Evolutionary conservation across 2,113 vertebrate species (phyloP).

Genomic region (Leptodactylus fuscus): DNA sequence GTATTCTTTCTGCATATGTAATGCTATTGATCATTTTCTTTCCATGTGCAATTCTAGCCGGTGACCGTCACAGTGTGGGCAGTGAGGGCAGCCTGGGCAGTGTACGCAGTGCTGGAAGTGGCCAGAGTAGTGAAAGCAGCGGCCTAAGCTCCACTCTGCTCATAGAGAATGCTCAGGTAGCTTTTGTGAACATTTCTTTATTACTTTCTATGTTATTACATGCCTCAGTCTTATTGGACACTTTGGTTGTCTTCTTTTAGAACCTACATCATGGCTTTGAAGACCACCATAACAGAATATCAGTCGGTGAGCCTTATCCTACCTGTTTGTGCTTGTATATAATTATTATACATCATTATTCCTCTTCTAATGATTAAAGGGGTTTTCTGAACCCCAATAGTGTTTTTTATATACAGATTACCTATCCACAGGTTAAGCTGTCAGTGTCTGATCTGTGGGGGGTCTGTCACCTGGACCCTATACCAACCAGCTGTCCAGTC

Average conservation of each 20-base stretch:
- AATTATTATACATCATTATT: background rate
- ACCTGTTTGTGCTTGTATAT: background rate
- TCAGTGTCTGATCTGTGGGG: too few species aligned
- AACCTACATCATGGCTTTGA: background rate
- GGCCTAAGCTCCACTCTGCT: constrained; percentile 75
- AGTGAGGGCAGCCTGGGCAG: constrained; percentile 82
- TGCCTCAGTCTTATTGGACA: background rate
- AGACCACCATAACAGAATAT: constrained; percentile 23
- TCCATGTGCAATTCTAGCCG: too few species aligned
- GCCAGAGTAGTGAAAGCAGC: constrained; percentile 90
- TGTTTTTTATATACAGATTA: too few species aligned
- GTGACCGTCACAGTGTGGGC: constrained; percentile 92
- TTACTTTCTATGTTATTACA: background rate
- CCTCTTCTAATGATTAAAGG: too few species aligned
- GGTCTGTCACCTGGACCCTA: too few species aligned
- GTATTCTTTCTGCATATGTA: background rate
- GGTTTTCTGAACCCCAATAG: too few species aligned
- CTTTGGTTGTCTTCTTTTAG: constrained; percentile 21
- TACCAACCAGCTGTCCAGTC: too few species aligned
- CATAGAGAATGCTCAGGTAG: constrained; percentile 78
- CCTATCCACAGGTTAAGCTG: too few species aligned
- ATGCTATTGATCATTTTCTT: too few species aligned
- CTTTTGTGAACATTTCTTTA: background rate
- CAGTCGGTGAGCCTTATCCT: constrained; percentile 20
- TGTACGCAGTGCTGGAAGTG: constrained; percentile 91